phyloP scores from a whole-genome alignment of 2,888 invertebrate species.

The Drosophila parthenogenetica region DNA sequence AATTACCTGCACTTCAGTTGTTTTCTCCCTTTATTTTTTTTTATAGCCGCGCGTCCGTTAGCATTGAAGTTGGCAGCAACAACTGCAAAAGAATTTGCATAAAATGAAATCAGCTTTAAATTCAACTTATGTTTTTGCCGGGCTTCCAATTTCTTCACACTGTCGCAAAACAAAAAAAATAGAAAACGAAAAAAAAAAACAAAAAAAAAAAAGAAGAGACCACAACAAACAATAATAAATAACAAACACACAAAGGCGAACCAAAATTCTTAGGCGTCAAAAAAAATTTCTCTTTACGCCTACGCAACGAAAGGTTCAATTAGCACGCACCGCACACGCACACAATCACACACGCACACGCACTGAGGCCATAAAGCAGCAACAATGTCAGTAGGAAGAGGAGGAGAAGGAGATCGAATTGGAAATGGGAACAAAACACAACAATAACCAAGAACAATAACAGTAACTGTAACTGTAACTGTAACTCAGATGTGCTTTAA shows the following conservation, averaged over 20 bases:
- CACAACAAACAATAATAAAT: constrained; percentile 22
- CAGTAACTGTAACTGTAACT: constrained; percentile 1
- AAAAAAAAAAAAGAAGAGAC: constrained; percentile 31
- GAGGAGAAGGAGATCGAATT: not conserved
- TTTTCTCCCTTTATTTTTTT: constrained; percentile 9
- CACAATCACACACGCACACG: constrained; percentile 20
- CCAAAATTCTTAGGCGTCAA: constrained; percentile 41
- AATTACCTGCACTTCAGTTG: constrained; percentile 48
- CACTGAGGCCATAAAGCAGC: constrained; percentile 38
- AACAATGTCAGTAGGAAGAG: constrained; percentile 16
- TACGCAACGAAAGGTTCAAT: constrained; percentile 53
- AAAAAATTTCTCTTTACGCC: constrained; percentile 75
- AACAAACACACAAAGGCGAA: constrained; percentile 38
- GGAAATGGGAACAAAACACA: constrained; percentile 7
- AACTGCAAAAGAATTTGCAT: constrained; percentile 68
- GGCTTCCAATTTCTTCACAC: constrained; percentile 56
- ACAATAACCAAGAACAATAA: constrained; percentile 5
- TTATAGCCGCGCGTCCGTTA: not conserved
- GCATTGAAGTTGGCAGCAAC: not conserved
- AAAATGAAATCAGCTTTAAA: constrained; percentile 64
- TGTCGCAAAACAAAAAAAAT: constrained; percentile 35
- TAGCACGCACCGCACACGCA: constrained; percentile 65
- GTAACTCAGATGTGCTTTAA: constrained; percentile 22
- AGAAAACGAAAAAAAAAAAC: constrained; percentile 18
- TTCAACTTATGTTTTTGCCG: constrained; percentile 45